Percentiles rank a stretch among this genome's conserved stretches.
Evolutionary conservation across 2,888 invertebrate species (phyloP).

Genomic region (Stictocephala bisonia): DNA sequence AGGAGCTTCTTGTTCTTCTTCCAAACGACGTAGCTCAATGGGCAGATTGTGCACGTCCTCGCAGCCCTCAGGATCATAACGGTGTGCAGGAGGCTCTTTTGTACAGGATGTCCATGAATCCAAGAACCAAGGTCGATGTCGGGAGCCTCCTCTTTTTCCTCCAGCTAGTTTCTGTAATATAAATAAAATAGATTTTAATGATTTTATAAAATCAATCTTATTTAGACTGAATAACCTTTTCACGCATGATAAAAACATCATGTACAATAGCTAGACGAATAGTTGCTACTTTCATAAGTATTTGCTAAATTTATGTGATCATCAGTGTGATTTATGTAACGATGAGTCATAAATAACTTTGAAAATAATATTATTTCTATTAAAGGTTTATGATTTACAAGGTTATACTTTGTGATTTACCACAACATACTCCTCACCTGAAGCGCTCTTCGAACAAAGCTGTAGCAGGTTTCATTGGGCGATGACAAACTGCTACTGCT

Average conservation of each 20-base stretch:
- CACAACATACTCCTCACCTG: slow-evolving; percentile 69
- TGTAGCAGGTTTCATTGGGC: slow-evolving; percentile 94
- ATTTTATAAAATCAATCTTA: too few species aligned
- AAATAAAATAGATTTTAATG: too few species aligned
- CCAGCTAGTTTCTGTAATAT: slow-evolving; percentile 78
- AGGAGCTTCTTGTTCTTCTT: slow-evolving; percentile 65
- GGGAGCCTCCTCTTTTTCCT: slow-evolving; percentile 70
- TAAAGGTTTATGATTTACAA: not conserved
- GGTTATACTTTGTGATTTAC: not conserved
- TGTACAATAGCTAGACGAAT: too few species aligned
- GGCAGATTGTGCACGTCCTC: slow-evolving; percentile 76
- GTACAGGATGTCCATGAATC: slow-evolving; percentile 77
- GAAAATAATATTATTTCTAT: too few species aligned
- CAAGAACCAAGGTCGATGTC: slow-evolving; percentile 77
- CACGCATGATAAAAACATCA: too few species aligned
- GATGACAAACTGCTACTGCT: slow-evolving; percentile 91
- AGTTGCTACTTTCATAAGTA: too few species aligned
- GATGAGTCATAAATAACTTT: not conserved
- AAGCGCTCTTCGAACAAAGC: slow-evolving; percentile 89
- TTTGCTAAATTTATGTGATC: too few species aligned
- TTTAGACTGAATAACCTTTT: too few species aligned
- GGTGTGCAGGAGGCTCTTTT: slow-evolving; percentile 64
- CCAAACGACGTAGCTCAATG: slow-evolving; percentile 86
- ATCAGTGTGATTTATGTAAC: too few species aligned
- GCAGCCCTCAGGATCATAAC: slow-evolving; percentile 70